Evolutionary conservation across 1,140 invertebrate species (phyloP), one percentile per base, ranked within the genome.

Genomic region (Samia ricini): DNA sequence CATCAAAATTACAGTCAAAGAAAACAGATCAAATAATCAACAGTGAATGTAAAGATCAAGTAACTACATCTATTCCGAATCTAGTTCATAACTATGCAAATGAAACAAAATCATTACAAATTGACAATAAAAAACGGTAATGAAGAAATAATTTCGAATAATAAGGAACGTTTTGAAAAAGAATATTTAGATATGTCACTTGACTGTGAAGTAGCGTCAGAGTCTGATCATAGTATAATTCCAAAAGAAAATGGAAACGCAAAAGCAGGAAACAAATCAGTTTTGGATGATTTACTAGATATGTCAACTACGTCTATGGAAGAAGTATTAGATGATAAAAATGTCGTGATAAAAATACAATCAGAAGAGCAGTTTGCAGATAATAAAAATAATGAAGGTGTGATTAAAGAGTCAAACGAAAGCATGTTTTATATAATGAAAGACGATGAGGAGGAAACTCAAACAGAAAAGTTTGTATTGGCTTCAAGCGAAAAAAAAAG

Each of bases 271-370:
- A 51, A 51, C 4, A 42, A 42, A 15, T 42, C 33, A 42, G 12
- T 83, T 50, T 58, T 85, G 0, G 67, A 72, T 63, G 72, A 81
- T 56, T 66, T 81, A 22, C 61, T 83, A 10, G 71, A 81, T 55
- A 83, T 85, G 81, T 83, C 81, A 0, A 58, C 18, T 19, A 59
- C 63, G n/a, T 77, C 74, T 2, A 48, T 70, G 18, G 26, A 59
- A 49, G 55, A 61, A 36, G 62, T 55, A 5, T 18, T 64, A 7
- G 63, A 66, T 4, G 63, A 72, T 22, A 71, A 71, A 57, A 49
- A 50, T 3, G 5, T 42, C 24, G 50, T 42, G 21, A 20, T 29
- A 18, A n/a, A 55, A 21, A 12, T 65, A 2, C 60, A 52, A 8
- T 59, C 42, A 10, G 2, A 22, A 19, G 21, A 24, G 19, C 10